Conservation (phyloP, 2,888 invertebrate species). For the Alsophila aescularia region DNA sequence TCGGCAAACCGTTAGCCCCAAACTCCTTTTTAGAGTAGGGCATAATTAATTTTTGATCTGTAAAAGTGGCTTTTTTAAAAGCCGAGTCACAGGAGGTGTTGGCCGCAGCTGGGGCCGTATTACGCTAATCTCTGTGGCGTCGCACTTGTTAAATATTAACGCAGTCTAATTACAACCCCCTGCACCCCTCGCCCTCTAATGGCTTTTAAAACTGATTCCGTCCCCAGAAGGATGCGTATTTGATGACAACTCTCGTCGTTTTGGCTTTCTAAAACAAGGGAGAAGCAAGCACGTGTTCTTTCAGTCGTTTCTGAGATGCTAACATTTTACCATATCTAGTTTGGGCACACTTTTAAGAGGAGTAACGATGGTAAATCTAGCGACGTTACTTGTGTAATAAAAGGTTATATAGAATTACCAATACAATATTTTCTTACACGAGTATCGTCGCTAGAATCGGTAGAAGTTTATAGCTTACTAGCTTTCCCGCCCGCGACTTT, state of each 20-base stretch:
- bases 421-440: no score
- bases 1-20: slow-evolving; percentile 59
- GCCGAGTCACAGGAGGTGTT: slow-evolving; percentile 66
- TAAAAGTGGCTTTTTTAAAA: slow-evolving; percentile 76
- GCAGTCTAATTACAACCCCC: slow-evolving; percentile 80
- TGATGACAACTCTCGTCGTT: slow-evolving; percentile 80
- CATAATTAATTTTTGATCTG: slow-evolving; percentile 78
- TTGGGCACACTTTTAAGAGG: no score
- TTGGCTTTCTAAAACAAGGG: slow-evolving; percentile 55
- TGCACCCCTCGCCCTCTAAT: slow-evolving; percentile 70
- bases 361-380: no score
- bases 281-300: slow-evolving; percentile 39
- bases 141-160: slow-evolving; percentile 85
- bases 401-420: no score
- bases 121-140: slow-evolving; percentile 75
- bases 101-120: slow-evolving; percentile 71
- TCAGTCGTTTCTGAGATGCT: slow-evolving; percentile 10
- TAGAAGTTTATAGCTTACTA: no score
- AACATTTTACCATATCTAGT: not conserved
- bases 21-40: slow-evolving; percentile 57
- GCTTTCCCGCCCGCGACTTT: no score
- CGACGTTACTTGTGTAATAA: no score
- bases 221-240: slow-evolving; percentile 81
- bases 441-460: no score
- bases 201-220: slow-evolving; percentile 85